Evolutionary conservation across 1,140 invertebrate species (phyloP).

Genomic region (Drosophila orosa): DNA sequence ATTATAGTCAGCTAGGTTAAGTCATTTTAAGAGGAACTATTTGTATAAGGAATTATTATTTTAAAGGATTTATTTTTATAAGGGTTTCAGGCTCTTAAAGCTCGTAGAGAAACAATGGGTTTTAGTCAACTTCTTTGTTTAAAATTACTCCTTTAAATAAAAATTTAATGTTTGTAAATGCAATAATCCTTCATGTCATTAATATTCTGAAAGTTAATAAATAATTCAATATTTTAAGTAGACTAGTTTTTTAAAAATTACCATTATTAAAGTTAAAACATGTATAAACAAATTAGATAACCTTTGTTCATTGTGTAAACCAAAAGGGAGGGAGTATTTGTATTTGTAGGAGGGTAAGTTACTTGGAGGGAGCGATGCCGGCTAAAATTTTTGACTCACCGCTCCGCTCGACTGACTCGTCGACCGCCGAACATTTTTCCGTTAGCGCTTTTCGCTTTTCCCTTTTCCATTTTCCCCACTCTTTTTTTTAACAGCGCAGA

Average conservation of each 20-base stretch:
- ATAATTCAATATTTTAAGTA: no score
- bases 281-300: background rate
- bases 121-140: background rate
- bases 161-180: background rate
- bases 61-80: background rate
- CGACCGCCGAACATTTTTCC: conserved; percentile 44
- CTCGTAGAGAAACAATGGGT: background rate
- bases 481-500: conserved; percentile 45
- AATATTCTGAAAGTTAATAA: background rate
- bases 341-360: conserved; percentile 20
- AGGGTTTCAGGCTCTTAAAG: background rate
- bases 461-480: conserved; percentile 35
- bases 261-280: no score
- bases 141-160: background rate
- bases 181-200: no score
- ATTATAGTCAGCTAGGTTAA: background rate
- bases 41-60: no score
- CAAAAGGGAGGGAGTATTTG: background rate
- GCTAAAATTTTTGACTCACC: conserved; percentile 72
- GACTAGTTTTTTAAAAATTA: background rate
- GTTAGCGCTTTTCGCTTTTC: conserved; percentile 42
- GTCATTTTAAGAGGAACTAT: background rate
- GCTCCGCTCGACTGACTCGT: conserved; percentile 59
- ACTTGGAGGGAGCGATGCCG: conserved; percentile 30
- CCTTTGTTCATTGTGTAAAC: conserved; percentile 1